phyloP scores from a whole-genome alignment of 2,113 vertebrate genomes.

The Hydropotes inermis region DNA sequence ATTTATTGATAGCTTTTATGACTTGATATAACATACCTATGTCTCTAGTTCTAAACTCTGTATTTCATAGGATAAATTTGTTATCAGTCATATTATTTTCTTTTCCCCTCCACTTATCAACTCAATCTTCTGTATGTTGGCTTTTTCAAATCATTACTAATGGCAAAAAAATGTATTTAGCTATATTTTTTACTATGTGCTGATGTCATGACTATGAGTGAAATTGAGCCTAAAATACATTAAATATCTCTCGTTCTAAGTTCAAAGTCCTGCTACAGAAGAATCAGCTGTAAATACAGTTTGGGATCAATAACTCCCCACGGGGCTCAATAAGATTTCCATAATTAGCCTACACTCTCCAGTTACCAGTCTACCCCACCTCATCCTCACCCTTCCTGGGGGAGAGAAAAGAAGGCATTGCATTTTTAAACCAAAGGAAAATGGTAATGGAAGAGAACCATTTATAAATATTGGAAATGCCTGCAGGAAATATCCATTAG shows the following conservation, averaged over 20 bases:
- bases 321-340: background rate
- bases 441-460: background rate
- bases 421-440: background rate
- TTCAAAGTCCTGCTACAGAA: background rate
- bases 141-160: background rate
- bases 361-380: background rate
- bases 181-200: background rate
- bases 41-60: background rate
- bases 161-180: background rate
- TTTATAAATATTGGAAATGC: background rate
- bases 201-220: background rate
- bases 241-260: background rate
- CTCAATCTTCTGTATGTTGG: background rate
- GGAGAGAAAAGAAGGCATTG: background rate
- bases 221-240: background rate
- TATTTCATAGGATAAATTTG: background rate
- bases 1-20: background rate
- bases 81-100: background rate
- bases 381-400: background rate
- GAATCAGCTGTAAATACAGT: background rate
- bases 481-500: background rate
- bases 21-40: background rate
- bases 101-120: background rate
- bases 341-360: background rate
- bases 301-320: background rate